Percentiles rank a stretch among this genome's conserved stretches.
Evolutionary conservation across 2,797 vertebrate genomes (phyloP).

Genomic region (Nannoperca australis): DNA sequence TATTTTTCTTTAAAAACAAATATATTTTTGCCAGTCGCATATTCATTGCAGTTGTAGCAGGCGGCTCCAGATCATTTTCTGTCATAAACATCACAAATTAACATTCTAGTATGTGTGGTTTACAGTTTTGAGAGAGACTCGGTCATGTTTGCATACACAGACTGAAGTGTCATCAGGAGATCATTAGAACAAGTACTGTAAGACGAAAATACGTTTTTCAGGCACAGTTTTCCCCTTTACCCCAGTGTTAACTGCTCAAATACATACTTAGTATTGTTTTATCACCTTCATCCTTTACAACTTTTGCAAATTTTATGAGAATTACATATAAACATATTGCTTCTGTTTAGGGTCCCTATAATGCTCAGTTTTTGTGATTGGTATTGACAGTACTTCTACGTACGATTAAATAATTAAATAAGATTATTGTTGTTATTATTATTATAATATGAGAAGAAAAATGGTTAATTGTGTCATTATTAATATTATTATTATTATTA

Average conservation of each 20-base stretch:
- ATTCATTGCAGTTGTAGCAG: slow-evolving; percentile 52
- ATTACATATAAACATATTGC: not conserved
- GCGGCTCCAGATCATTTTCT: slow-evolving; percentile 62
- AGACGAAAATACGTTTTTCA: slow-evolving; percentile 30
- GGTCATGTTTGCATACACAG: slow-evolving; percentile 65
- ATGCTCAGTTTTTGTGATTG: not conserved
- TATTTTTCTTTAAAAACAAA: slow-evolving; percentile 31
- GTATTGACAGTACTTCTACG: slow-evolving; percentile 2
- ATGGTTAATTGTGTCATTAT: not conserved
- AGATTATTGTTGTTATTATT: not conserved
- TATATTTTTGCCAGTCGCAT: slow-evolving; percentile 57
- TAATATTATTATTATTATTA: not conserved
- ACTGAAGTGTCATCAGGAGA: slow-evolving; percentile 61
- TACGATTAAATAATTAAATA: not conserved
- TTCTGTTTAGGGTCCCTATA: not conserved
- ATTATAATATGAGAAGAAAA: not conserved
- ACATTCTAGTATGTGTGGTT: slow-evolving; percentile 77
- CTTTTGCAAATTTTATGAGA: not conserved
- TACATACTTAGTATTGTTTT: slow-evolving; percentile 15
- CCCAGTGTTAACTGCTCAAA: slow-evolving; percentile 12
- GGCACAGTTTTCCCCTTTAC: slow-evolving; percentile 16
- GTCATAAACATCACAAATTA: slow-evolving; percentile 81
- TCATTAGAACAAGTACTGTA: slow-evolving; percentile 40
- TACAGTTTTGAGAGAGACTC: slow-evolving; percentile 64
- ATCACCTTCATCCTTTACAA: not conserved